These are phyloP conservation scores for Grapholita molesta DNA, from an alignment of 1,140 invertebrate genomes.

Conservation along the genomic window DNA sequence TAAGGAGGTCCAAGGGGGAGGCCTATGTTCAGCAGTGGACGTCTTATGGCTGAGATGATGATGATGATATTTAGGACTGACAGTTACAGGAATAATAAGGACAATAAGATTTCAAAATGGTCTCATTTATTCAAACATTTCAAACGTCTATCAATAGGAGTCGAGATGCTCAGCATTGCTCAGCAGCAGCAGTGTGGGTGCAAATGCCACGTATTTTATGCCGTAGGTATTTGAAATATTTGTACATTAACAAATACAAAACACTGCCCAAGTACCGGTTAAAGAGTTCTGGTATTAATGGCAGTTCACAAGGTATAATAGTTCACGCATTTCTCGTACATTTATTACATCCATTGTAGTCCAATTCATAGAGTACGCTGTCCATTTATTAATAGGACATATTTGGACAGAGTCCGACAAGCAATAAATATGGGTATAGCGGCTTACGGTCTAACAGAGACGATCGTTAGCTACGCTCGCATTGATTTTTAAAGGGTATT, in stretches of 20 bases:
- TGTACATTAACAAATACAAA: background rate
- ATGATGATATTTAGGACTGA: no score
- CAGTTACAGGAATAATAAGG: no score
- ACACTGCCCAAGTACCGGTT: background rate
- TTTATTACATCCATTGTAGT: constrained; percentile 53
- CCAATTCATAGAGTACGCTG: constrained; percentile 27
- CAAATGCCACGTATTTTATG: no score
- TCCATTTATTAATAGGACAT: constrained; percentile 67
- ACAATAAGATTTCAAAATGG: no score
- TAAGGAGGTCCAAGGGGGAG: no score
- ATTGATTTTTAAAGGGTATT: constrained; percentile 16
- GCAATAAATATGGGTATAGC: constrained; percentile 59
- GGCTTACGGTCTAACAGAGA: constrained; percentile 29
- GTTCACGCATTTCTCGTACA: constrained; percentile 39
- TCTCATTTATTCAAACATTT: no score
- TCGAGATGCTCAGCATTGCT: no score
- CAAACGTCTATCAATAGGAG: no score
- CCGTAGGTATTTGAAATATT: constrained; percentile 20
- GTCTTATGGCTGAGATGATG: no score
- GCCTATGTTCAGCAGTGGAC: no score
- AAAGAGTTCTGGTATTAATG: constrained; percentile 8
- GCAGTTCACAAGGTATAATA: constrained; percentile 37
- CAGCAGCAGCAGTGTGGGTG: no score
- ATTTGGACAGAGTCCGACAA: constrained; percentile 60
- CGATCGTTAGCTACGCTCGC: constrained; percentile 35